Conservation (phyloP, 2,113 vertebrate species). For the Megaceryle maxima region DNA sequence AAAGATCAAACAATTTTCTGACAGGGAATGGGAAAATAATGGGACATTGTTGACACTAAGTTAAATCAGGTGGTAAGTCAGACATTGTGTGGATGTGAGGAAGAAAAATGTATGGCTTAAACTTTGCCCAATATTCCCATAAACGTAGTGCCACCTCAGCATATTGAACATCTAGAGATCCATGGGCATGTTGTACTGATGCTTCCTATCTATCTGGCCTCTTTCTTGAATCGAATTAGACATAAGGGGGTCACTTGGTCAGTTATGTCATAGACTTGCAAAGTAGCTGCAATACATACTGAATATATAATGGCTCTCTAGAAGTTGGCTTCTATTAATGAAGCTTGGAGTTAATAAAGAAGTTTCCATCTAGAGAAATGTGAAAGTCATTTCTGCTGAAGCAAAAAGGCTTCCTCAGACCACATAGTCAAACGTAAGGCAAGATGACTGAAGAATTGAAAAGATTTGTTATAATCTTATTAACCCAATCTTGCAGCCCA, state of each 20-base stretch:
- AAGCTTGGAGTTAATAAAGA: constrained; percentile 13
- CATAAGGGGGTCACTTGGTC: background rate
- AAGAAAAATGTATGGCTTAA: background rate
- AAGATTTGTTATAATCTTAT: constrained; percentile 67
- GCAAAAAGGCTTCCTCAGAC: background rate
- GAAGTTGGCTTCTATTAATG: background rate
- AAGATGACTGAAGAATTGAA: constrained; percentile 26
- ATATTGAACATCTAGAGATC: background rate
- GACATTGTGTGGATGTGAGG: background rate
- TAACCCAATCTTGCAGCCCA: constrained; percentile 59
- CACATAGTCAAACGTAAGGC: background rate
- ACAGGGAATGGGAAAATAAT: background rate
- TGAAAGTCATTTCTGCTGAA: background rate
- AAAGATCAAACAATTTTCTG: background rate
- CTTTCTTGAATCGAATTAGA: background rate
- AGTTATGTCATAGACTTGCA: background rate
- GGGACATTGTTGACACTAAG: background rate
- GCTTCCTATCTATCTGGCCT: background rate
- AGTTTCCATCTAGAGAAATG: background rate
- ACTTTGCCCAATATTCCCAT: background rate
- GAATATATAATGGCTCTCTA: background rate
- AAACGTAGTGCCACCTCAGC: background rate
- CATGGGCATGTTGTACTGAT: background rate
- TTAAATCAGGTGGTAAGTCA: background rate
- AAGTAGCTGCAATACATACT: background rate